These are phyloP conservation scores for Lithobates pipiens DNA, from an alignment of 2,797 vertebrate species.

Conservation along the genomic window DNA sequence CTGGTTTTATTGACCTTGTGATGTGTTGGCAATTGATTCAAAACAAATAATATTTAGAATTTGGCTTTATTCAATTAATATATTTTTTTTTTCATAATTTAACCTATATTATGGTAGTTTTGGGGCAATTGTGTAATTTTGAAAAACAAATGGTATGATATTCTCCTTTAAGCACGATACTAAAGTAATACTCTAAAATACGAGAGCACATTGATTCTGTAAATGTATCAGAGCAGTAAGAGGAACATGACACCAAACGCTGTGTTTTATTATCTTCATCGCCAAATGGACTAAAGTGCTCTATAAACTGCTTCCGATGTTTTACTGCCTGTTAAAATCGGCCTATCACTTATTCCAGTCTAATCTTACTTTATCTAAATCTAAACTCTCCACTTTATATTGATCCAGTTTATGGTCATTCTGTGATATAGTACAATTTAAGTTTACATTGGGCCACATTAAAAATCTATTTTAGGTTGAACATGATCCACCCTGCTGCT, in stretches of 20 bases:
- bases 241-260: slow-evolving; percentile 15
- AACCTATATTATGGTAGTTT: no score
- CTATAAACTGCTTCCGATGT: slow-evolving; percentile 19
- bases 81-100: no score
- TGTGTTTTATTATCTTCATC: slow-evolving; percentile 2
- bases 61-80: no score
- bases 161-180: neutral
- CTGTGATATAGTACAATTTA: neutral
- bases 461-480: no score
- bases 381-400: slow-evolving; percentile 12
- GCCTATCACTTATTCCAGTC: slow-evolving; percentile 14
- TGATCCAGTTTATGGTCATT: neutral
- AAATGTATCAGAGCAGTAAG: neutral
- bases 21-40: no score
- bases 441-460: no score
- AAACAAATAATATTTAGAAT: no score
- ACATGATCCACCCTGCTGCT: no score
- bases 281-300: slow-evolving; percentile 36
- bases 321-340: slow-evolving; percentile 22
- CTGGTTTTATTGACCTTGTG: no score
- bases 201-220: neutral
- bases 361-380: slow-evolving; percentile 37
- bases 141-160: no score
- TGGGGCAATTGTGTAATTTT: no score
- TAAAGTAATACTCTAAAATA: slow-evolving; percentile 2